Evolutionary conservation across 1,140 invertebrate genomes (phyloP), one percentile per base, ranked within the genome.

Genomic region (Phymastichus coffea): DNA sequence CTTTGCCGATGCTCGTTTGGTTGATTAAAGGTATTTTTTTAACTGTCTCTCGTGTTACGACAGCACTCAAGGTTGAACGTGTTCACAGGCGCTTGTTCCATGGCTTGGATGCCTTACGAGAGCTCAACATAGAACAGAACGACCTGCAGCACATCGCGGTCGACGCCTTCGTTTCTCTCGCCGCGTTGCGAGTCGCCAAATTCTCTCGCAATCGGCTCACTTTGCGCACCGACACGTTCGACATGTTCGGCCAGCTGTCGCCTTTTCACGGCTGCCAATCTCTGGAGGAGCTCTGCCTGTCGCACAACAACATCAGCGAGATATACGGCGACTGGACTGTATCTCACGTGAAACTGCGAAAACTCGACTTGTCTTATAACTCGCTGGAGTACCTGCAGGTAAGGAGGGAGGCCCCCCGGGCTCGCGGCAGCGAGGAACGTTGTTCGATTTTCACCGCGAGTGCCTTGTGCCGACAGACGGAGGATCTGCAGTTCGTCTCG

Each of bases 401-500:
- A 46, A 41, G 35, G n/a, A n/a, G n/a, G n/a, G n/a, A n/a, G n/a
- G n/a, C n/a, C n/a, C n/a, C n/a, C n/a, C n/a, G n/a, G n/a, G n/a
- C n/a, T n/a, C n/a, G n/a, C n/a, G n/a, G n/a, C n/a, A n/a, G n/a
- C n/a, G n/a, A n/a, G n/a, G n/a, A n/a, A n/a, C n/a, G n/a, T n/a
- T n/a, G n/a, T n/a, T n/a, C n/a, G n/a, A n/a, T n/a, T n/a, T n/a
- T n/a, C n/a, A n/a, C n/a, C n/a, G n/a, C n/a, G n/a, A n/a, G n/a
- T n/a, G n/a, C n/a, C n/a, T n/a, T n/a, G n/a, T n/a, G n/a, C n/a
- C n/a, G n/a, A 3, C 35, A 60, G 57, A 23, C 44, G 2, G 52
- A 54, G 4, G 58, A 61, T 38, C 8, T 61, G 19, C 58, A 61
- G 26, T 61, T 61, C 26, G 12, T 35, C 3, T 61, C 58, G 15